Evolutionary conservation across 2,888 invertebrate genomes (phyloP).

Genomic region (Adela reaumurella): DNA sequence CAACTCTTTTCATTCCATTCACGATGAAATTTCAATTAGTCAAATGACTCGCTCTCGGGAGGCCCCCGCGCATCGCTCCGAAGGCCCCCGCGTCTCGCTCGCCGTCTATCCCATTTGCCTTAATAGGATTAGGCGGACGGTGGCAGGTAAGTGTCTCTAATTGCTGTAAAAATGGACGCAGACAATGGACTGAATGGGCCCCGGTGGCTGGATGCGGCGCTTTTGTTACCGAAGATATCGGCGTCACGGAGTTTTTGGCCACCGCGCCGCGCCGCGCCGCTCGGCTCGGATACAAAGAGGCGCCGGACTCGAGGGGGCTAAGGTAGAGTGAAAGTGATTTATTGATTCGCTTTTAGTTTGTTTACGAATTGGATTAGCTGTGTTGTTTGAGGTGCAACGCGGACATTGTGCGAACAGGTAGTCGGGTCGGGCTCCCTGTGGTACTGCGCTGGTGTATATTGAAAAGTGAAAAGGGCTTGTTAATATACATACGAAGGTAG

Average conservation of each 20-base stretch:
- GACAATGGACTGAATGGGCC: constrained; percentile 25
- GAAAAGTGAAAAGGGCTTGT: no score
- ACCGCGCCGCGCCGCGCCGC: neutral
- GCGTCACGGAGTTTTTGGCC: no score
- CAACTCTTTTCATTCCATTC: neutral
- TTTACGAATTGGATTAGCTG: neutral
- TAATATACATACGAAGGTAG: no score
- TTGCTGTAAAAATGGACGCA: constrained; percentile 52
- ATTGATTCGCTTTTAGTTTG: neutral
- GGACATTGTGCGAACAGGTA: no score
- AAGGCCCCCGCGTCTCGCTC: neutral
- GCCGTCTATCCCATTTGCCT: constrained; percentile 3
- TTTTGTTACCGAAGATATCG: no score
- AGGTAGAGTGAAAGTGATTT: neutral
- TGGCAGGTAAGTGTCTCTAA: constrained; percentile 40
- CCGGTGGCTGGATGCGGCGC: neutral
- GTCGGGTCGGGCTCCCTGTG: no score
- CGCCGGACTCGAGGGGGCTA: neutral
- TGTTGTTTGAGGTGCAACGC: neutral
- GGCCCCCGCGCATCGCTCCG: neutral
- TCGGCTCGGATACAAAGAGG: neutral
- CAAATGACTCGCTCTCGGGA: neutral
- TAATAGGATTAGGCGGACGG: constrained; percentile 43
- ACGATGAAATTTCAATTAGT: neutral
- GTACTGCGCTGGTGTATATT: no score